Conservation (phyloP, 2,888 invertebrate genomes). For the Trypoxylon attenuatum region DNA sequence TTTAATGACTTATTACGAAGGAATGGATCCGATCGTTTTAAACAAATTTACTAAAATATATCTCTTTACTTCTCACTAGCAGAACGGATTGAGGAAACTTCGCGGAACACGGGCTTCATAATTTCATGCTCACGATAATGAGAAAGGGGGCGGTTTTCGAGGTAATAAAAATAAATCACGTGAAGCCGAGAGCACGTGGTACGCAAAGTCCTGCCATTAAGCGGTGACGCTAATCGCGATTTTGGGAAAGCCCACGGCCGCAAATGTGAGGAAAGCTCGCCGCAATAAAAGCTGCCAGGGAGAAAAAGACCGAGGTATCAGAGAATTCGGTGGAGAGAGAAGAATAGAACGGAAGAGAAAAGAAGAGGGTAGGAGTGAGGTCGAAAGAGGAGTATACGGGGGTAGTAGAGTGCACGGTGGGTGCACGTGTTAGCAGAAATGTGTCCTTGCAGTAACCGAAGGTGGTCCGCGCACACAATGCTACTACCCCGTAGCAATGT, state of each 20-base stretch:
- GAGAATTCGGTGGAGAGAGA: not conserved
- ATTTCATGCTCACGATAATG: slow-evolving; percentile 26
- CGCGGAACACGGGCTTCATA: slow-evolving; percentile 21
- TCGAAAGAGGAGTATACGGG: not conserved
- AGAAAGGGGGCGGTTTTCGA: slow-evolving; percentile 12
- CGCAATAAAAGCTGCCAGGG: slow-evolving; percentile 35
- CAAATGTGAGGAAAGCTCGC: slow-evolving; percentile 42
- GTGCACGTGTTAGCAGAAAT: slow-evolving; percentile 43
- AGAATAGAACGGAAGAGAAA: slow-evolving; percentile 8
- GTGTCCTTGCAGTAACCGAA: slow-evolving; percentile 30
- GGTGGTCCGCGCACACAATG: slow-evolving; percentile 29
- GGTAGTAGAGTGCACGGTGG: not conserved
- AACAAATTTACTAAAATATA: too few relatives aligned
- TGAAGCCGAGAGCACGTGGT: slow-evolving; percentile 32
- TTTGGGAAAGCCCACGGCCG: slow-evolving; percentile 45
- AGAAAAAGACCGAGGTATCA: not conserved
- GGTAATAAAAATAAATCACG: slow-evolving; percentile 51
- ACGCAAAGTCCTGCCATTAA: slow-evolving; percentile 32
- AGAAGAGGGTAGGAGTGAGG: not conserved
- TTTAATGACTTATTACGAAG: too few relatives aligned
- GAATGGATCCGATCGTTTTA: too few relatives aligned
- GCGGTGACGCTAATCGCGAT: slow-evolving; percentile 44
- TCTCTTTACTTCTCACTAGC: too few relatives aligned
- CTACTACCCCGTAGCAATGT: slow-evolving; percentile 14
- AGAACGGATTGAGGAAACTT: too few relatives aligned